Conservation (phyloP, 2,888 invertebrate species). For the Sisyra nigra region DNA sequence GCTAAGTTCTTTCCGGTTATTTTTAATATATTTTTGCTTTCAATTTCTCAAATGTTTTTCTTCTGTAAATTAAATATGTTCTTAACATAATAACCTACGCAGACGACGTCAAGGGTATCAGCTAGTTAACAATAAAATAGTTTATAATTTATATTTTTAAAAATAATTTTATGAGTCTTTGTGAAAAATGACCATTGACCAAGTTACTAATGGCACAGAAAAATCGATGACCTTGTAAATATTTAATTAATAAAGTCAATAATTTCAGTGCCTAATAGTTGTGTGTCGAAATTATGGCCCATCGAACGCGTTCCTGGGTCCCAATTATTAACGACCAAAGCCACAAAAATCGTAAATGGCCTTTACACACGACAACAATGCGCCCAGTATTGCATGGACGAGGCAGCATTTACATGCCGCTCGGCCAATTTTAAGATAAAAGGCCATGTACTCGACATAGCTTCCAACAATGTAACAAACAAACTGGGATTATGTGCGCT, state of each 20-base stretch:
- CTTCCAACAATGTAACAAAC: conserved; percentile 12
- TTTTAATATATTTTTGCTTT: too few species aligned
- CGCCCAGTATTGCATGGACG: conserved; percentile 41
- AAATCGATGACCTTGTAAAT: neutral
- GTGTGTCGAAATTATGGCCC: conserved; percentile 51
- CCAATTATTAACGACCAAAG: conserved; percentile 51
- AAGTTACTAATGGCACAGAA: too few species aligned
- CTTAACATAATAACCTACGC: too few species aligned
- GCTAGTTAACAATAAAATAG: too few species aligned
- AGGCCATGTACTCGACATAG: neutral
- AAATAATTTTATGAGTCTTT: too few species aligned
- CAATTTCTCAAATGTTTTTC: too few species aligned
- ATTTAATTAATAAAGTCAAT: conserved; percentile 1
- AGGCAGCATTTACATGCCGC: conserved; percentile 33
- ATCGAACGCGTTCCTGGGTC: conserved; percentile 62
- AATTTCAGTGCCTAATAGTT: conserved; percentile 31
- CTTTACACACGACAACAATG: conserved; percentile 50
- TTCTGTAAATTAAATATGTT: too few species aligned
- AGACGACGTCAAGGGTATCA: too few species aligned
- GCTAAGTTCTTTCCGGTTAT: too few species aligned
- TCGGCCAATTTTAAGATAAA: conserved; percentile 33
- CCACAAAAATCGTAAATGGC: conserved; percentile 39
- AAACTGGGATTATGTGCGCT: conserved; percentile 49
- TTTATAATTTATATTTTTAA: too few species aligned
- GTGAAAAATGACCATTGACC: conserved; percentile 1